Conservation (phyloP, 2,797 vertebrate genomes). For the Ispidina picta region DNA sequence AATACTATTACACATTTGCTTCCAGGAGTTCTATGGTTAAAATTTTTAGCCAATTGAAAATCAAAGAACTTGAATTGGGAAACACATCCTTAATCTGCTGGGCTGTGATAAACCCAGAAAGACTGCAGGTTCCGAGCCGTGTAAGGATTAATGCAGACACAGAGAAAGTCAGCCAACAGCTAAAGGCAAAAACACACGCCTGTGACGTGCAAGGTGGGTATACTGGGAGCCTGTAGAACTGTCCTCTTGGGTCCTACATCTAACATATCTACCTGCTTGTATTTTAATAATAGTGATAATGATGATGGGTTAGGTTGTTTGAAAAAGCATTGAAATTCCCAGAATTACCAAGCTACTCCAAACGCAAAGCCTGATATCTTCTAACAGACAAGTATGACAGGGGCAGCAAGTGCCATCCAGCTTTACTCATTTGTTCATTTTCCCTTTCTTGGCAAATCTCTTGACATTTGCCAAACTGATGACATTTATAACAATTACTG, state of each 20-base stretch:
- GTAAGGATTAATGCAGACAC: accelerated
- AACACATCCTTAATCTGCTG: neutral
- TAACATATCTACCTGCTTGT: neutral
- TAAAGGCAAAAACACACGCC: neutral
- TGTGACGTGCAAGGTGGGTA: neutral
- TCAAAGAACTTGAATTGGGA: neutral
- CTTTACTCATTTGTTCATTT: neutral
- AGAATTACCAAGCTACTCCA: neutral
- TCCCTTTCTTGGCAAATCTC: neutral
- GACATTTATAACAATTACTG: slow-evolving; percentile 49
- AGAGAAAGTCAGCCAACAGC: neutral
- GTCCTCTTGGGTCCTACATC: neutral
- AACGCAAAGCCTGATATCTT: neutral
- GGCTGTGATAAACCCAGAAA: neutral
- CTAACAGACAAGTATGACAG: neutral
- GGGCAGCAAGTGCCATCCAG: neutral
- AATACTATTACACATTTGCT: neutral
- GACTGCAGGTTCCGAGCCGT: neutral
- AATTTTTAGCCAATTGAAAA: neutral
- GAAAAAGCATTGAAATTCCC: neutral
- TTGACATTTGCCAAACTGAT: slow-evolving; percentile 16
- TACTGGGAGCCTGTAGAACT: neutral
- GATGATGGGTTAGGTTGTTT: neutral
- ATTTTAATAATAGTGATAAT: neutral
- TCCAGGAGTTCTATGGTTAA: neutral